Conservation (phyloP, 2,113 vertebrate genomes). For the Alectura lathami region DNA sequence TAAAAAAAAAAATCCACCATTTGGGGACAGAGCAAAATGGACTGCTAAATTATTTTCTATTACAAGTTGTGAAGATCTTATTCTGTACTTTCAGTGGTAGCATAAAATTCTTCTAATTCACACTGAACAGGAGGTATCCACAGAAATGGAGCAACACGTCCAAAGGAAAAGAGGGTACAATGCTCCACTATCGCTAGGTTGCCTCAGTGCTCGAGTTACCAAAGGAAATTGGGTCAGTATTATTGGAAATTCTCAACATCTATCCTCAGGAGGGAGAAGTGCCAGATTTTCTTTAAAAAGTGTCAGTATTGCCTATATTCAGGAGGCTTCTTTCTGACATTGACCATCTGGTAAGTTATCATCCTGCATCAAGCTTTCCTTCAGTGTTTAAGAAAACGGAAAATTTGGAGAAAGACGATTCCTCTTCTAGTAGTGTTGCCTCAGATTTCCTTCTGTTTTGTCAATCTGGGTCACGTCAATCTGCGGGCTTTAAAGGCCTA, state of each 20-base stretch:
- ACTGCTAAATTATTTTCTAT: background rate
- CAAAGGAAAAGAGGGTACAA: conserved; percentile 5
- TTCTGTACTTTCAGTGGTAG: background rate
- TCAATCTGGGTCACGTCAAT: background rate
- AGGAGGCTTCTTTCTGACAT: conserved; percentile 56
- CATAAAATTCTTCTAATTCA: conserved; percentile 24
- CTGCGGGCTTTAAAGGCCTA: background rate
- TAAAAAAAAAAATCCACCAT: background rate
- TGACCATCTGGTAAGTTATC: conserved; percentile 63
- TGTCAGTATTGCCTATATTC: conserved; percentile 46
- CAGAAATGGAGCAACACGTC: conserved; percentile 26
- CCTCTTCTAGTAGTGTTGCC: conserved; percentile 22
- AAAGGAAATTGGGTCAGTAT: conserved; percentile 59
- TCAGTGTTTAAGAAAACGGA: background rate
- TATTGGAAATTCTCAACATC: conserved; percentile 59
- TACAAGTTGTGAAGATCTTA: background rate
- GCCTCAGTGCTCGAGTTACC: background rate
- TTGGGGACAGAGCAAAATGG: background rate
- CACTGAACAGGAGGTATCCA: conserved; percentile 12
- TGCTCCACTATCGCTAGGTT: background rate
- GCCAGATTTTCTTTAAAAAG: conserved; percentile 49
- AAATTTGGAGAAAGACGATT: background rate
- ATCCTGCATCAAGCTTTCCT: background rate
- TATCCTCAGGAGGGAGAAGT: conserved; percentile 25
- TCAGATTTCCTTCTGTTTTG: background rate